Base-by-base conservation (phyloP, 2,888 invertebrate species). In the Tanytarsus gracilentus region DNA sequence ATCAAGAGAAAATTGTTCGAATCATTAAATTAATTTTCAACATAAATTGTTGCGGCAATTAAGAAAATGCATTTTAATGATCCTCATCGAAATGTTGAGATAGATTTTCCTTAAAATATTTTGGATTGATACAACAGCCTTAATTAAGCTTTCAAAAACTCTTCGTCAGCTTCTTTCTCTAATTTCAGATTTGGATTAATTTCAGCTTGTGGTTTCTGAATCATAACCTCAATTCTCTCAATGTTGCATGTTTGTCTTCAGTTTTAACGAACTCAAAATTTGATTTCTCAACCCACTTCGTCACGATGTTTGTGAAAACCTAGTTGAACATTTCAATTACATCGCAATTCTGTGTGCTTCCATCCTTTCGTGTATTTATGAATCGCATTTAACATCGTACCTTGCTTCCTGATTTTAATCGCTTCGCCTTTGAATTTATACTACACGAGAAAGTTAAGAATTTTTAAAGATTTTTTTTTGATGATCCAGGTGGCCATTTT, bases 241-340 rank as follows among this genome's bases (percentile, higher is more conserved):
- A 16, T 36, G 36, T n/a, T n/a, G 36, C 14, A 36, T 36, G 36
- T 36, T 36, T 36, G 36, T 36, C 36, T 36, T 36, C 14, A 16
- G 36, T 16, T 36, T 36, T 36, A 14, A 36, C 36, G n/a, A 36
- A 36, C 16, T 36, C 14, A 36, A 14, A 36, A 36, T 16, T 36
- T 36, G 16, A 36, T 36, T 36, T 16, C 6, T 14, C 36, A 36
- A 16, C n/a, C 16, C 36, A n/a, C 16, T 36, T 36, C 16, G n/a
- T n/a, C n/a, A n/a, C n/a, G n/a, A 36, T 36, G 36, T 36, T 36
- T n/a, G 36, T 36, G 36, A 36, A 36, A 36, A 36, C 16, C 36
- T 14, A 14, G 16, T 36, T 16, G 36, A 36, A 16, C n/a, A 36
- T 16, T 36, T 36, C 16, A 36, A 14, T 16, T n/a, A 14, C 36